Conservation (phyloP, 2,888 invertebrate species). For the Sceliomorpha sp. region DNA sequence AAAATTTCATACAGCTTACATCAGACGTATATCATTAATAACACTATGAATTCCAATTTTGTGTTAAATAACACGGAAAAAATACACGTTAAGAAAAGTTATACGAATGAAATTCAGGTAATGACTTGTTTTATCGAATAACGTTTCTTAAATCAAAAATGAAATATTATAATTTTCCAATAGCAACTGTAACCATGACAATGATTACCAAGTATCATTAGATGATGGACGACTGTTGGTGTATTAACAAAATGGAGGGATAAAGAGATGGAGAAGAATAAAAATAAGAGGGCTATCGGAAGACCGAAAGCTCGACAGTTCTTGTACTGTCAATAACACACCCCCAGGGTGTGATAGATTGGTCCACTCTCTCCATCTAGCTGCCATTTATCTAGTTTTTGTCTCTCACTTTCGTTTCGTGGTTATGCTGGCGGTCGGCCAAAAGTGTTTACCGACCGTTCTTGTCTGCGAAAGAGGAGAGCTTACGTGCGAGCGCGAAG, state of each 20-base stretch:
- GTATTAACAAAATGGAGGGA: conserved; percentile 14
- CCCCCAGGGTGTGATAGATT: conserved; percentile 76
- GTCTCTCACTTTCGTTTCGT: conserved; percentile 73
- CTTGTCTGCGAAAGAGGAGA: conserved; percentile 32
- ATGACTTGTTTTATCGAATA: too few relatives aligned
- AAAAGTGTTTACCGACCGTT: conserved; percentile 71
- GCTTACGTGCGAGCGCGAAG: conserved; percentile 10
- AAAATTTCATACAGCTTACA: too few relatives aligned
- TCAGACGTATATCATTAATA: too few relatives aligned
- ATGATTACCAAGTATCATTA: background rate
- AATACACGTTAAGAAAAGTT: too few relatives aligned
- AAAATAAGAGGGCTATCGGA: conserved; percentile 18
- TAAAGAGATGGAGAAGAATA: conserved; percentile 32
- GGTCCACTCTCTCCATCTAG: conserved; percentile 74
- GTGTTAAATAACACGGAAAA: too few relatives aligned
- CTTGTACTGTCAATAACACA: conserved; percentile 78
- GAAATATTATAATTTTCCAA: too few relatives aligned
- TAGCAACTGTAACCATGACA: too few relatives aligned
- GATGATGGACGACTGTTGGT: conserved; percentile 4
- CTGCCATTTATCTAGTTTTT: conserved; percentile 79
- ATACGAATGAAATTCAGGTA: too few relatives aligned
- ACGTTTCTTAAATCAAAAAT: too few relatives aligned
- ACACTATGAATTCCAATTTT: too few relatives aligned
- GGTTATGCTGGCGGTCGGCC: conserved; percentile 66
- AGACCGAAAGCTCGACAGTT: conserved; percentile 69